phyloP scores from a whole-genome alignment of 1,140 invertebrate species.

The Eurosta solidaginis region DNA sequence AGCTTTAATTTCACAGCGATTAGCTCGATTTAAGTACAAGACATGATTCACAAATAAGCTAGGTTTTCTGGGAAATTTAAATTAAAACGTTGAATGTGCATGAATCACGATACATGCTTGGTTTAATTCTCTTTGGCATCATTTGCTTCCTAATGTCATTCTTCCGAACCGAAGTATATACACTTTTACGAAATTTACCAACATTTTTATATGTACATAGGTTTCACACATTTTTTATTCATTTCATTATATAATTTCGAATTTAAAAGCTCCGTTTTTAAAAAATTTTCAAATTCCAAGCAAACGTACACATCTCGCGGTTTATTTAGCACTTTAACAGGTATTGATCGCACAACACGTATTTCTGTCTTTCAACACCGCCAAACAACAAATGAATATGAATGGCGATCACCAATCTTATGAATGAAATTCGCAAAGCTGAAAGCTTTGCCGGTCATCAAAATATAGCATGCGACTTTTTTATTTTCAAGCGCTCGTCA shows the following conservation, averaged over 20 bases:
- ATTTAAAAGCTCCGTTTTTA: too few species aligned
- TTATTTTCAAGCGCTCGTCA: not conserved
- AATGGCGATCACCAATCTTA: conserved; percentile 1
- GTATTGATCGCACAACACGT: not conserved
- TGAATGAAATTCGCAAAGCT: not conserved
- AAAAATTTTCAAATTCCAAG: not conserved
- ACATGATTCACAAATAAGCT: not conserved
- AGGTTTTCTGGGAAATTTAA: not conserved
- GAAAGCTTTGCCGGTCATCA: not conserved
- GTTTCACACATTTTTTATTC: too few species aligned
- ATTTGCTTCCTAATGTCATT: too few species aligned
- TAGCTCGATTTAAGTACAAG: too few species aligned
- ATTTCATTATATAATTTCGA: too few species aligned
- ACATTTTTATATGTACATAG: too few species aligned
- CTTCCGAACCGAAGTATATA: too few species aligned
- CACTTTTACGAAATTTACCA: too few species aligned
- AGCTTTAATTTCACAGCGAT: too few species aligned
- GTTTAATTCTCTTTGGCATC: not conserved
- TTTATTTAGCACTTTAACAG: not conserved
- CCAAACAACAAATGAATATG: conserved; percentile 4
- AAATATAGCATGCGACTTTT: not conserved
- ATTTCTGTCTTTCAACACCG: not conserved
- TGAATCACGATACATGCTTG: not conserved
- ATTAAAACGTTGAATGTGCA: not conserved
- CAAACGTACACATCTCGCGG: not conserved